Conservation (phyloP, 1,140 invertebrate genomes). For the Plutomurus gul region DNA sequence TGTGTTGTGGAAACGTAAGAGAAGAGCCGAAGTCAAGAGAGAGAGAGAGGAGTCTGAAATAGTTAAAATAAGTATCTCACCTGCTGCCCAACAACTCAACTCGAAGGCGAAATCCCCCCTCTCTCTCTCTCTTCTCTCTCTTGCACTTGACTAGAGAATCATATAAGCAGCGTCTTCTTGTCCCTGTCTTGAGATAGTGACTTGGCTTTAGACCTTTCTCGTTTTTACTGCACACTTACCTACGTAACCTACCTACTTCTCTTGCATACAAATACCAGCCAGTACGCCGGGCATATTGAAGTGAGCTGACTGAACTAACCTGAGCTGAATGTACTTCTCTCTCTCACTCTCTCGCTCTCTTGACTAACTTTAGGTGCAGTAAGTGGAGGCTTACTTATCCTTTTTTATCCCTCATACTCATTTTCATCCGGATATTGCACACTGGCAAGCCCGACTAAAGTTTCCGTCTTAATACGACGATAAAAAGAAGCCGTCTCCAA, state of each 20-base stretch:
- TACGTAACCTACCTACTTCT: too few species aligned
- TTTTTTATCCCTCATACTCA: neutral
- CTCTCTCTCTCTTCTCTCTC: too few species aligned
- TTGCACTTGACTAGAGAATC: neutral
- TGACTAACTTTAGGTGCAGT: too few species aligned
- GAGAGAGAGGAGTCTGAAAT: neutral
- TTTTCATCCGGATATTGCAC: neutral
- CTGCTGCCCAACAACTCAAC: conserved; percentile 7
- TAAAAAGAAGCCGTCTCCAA: conserved; percentile 9
- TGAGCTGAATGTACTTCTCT: too few species aligned
- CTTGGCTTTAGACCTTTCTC: too few species aligned
- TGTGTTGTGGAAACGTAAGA: neutral
- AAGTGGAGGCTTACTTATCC: too few species aligned
- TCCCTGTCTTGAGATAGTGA: neutral
- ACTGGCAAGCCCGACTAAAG: neutral
- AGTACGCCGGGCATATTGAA: too few species aligned
- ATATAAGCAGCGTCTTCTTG: neutral
- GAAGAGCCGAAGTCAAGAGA: neutral
- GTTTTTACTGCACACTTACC: too few species aligned
- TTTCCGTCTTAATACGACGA: neutral
- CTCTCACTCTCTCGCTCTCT: too few species aligned
- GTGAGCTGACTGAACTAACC: too few species aligned
- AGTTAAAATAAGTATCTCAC: conserved; percentile 8
- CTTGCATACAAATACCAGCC: too few species aligned
- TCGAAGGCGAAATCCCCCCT: neutral